These are phyloP conservation scores for Terrapene triunguis DNA, from an alignment of 2,113 vertebrate species.

Conservation along the genomic window DNA sequence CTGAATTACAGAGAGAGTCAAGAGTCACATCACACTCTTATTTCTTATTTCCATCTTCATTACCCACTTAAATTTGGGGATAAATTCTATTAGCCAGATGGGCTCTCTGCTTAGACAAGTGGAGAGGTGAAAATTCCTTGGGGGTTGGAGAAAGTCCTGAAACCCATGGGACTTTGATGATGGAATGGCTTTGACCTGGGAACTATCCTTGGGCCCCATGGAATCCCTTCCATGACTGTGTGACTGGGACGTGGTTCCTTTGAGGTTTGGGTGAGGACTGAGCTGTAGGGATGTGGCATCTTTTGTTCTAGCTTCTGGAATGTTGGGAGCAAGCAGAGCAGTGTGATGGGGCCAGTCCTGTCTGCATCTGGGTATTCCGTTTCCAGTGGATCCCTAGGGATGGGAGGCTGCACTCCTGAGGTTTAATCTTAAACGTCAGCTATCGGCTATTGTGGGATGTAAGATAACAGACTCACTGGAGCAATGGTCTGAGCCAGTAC, in stretches of 20 bases:
- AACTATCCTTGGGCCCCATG: background rate
- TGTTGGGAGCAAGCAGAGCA: rapidly evolving
- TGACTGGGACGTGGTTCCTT: slow-evolving; percentile 15
- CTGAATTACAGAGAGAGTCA: background rate
- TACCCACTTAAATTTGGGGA: background rate
- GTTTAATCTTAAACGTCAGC: rapidly evolving
- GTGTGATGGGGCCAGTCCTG: background rate
- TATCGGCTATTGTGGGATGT: background rate
- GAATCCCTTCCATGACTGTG: slow-evolving; percentile 25
- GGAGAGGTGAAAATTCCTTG: slow-evolving; percentile 5
- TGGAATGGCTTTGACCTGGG: background rate
- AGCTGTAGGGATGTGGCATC: background rate
- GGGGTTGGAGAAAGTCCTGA: background rate
- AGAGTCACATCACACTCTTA: background rate
- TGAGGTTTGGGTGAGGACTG: slow-evolving; percentile 28
- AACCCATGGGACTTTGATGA: background rate
- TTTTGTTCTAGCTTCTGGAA: background rate
- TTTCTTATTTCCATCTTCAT: background rate
- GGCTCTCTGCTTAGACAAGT: slow-evolving; percentile 11
- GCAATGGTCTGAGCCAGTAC: background rate
- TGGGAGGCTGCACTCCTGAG: background rate
- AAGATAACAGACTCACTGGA: background rate
- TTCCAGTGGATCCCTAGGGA: rapidly evolving
- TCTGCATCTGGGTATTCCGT: rapidly evolving
- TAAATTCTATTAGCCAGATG: background rate